Evolutionary conservation across 1,140 invertebrate genomes (phyloP), one percentile per base, ranked within the genome.

Genomic region (Platorchestia sp.): DNA sequence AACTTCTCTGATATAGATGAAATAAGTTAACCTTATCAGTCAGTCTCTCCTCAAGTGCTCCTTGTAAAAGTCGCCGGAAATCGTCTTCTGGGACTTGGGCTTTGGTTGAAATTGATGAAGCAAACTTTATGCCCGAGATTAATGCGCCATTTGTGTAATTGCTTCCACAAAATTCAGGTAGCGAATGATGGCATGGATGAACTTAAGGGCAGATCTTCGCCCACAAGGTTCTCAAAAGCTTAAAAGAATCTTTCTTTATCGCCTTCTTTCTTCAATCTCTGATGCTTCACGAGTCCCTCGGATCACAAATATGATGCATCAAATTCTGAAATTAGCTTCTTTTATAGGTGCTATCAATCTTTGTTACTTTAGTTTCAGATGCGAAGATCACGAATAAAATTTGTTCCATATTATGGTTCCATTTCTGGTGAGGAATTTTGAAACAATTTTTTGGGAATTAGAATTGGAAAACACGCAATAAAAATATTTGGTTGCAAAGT

Each of bases 11-110:
- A 75, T 75, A 75, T 75, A 75, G 59, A 75, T 75, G 59, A 75
- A 75, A 75, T 75, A 75, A 75, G 59, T 75, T 75, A 75, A 75
- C 59, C 59, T 75, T 75, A 75, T 75, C 59, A 75, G 59, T 75
- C 59, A 75, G 59, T 75, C 59, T 36, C 59, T 75, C 59, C 36
- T 75, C 59, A 75, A 75, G 59, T 75, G 59, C 59, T 75, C 59
- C 27, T 75, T 75, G 59, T 75, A 75, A 75, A 27, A 75, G 59
- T 75, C 59, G 10, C 36, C 1, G 59, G 36, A 75, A 75, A 75
- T 75, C 59, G 59, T 75, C 59, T 36, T 75, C 59, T 75, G 59
- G 10, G 59, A 75, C 14, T 75, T 75, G 27, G 59, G 27, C 36
- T 75, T 75, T 75, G 27, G 59, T 14, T 75, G 27, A 75, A 75